phyloP scores from a whole-genome alignment of 2,888 invertebrate species.

The Blomia tropicalis region DNA sequence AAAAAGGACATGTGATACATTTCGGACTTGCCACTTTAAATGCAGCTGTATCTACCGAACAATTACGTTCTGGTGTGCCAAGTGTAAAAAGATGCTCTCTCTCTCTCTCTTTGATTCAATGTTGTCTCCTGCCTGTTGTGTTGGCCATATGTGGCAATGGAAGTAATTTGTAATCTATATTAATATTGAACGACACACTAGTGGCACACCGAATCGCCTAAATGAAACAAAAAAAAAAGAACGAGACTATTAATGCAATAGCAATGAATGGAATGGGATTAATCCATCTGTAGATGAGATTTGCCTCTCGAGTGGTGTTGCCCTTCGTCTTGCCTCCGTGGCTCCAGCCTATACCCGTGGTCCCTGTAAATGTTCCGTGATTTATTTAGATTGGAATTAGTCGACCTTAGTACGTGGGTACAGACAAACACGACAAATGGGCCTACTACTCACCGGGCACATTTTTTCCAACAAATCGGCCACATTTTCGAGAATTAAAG shows the following conservation, averaged over 20 bases:
- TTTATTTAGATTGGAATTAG: conserved; percentile 8
- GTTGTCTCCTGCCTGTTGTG: not conserved
- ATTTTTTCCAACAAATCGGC: no score
- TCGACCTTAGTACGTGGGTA: no score
- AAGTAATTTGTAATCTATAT: not conserved
- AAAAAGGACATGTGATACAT: not conserved
- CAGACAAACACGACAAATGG: no score
- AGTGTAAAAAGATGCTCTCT: not conserved
- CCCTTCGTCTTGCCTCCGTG: no score
- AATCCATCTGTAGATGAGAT: not conserved
- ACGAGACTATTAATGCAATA: no score
- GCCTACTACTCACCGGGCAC: no score
- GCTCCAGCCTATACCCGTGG: no score
- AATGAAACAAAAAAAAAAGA: no score
- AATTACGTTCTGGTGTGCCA: not conserved
- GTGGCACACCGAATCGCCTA: no score
- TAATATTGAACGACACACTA: not conserved
- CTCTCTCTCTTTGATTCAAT: not conserved
- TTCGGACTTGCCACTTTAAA: not conserved
- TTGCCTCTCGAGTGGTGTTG: no score
- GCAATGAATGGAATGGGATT: not conserved
- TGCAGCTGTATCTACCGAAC: not conserved
- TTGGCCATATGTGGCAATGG: not conserved
- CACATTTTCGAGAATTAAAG: no score
- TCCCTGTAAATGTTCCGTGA: no score